Percentiles rank a stretch among this genome's conserved stretches.
Conservation (phyloP, 2,797 vertebrate species). For the Mormyrus hasselquistii region DNA sequence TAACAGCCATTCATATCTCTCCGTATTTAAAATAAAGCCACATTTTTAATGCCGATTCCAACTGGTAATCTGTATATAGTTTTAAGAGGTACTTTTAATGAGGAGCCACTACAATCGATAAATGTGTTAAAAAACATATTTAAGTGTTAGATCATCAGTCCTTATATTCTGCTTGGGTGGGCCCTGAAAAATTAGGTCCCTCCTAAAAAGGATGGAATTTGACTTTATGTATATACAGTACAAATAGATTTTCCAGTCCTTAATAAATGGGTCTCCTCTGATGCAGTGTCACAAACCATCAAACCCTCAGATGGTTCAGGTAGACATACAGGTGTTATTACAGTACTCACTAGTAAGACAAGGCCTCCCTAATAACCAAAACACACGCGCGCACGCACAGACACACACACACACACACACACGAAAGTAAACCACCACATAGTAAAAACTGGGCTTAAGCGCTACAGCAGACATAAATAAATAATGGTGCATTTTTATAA, state of each 20-base stretch:
- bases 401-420: not conserved
- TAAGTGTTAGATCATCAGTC: not conserved
- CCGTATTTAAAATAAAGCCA: not conserved
- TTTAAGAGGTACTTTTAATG: not conserved
- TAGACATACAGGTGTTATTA: not conserved
- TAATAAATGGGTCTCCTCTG: not conserved
- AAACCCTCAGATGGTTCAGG: not conserved
- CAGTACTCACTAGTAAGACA: slow-evolving; percentile 10
- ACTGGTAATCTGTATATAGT: not conserved
- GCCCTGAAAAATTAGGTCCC: not conserved
- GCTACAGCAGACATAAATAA: slow-evolving; percentile 44
- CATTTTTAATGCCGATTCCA: not conserved
- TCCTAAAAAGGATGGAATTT: slow-evolving; percentile 3
- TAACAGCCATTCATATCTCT: not conserved
- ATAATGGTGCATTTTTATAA: slow-evolving; percentile 61
- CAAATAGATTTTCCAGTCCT: not conserved
- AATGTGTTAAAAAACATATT: not conserved
- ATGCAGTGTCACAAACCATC: not conserved
- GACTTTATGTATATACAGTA: not conserved
- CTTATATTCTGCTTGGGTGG: not conserved
- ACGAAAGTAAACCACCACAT: slow-evolving; percentile 15
- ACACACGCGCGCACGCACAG: not conserved
- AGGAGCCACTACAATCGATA: not conserved
- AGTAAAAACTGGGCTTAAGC: slow-evolving; percentile 26
- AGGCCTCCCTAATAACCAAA: slow-evolving; percentile 26